Evolutionary conservation across 2,113 vertebrate genomes (phyloP).

Genomic region (Silurus asotus): DNA sequence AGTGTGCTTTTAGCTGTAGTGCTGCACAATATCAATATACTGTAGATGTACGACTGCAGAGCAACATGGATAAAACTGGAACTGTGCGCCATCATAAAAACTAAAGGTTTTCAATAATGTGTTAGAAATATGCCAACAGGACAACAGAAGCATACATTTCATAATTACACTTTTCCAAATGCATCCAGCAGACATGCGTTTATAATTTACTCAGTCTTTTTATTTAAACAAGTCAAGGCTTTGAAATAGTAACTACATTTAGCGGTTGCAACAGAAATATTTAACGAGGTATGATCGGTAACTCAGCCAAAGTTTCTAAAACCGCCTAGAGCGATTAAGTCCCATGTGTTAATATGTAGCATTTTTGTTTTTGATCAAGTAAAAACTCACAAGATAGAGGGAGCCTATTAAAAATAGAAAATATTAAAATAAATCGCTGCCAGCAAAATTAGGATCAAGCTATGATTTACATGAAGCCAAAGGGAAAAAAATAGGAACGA

Average conservation of each 20-base stretch:
- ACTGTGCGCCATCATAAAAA: neutral
- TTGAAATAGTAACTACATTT: slow-evolving; percentile 1
- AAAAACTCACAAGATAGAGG: neutral
- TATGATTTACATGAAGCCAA: neutral
- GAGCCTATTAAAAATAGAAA: neutral
- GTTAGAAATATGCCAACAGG: neutral
- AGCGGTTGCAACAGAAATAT: neutral
- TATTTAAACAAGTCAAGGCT: neutral
- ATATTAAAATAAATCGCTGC: neutral
- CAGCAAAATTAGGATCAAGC: neutral
- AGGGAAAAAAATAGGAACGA: neutral
- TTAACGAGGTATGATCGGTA: neutral
- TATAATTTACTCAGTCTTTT: neutral
- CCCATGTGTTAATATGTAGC: neutral
- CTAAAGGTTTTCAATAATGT: neutral
- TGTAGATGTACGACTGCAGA: neutral
- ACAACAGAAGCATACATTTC: neutral
- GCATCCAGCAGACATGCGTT: neutral
- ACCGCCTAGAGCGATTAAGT: neutral
- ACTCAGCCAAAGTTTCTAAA: neutral
- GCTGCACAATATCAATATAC: neutral
- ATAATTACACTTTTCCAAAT: neutral
- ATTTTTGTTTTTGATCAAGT: neutral
- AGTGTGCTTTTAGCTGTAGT: neutral
- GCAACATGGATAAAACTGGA: neutral